Percentiles rank a stretch among this genome's conserved stretches.
Evolutionary conservation across 2,113 vertebrate species (phyloP).

Genomic region (Machaerirhynchus nigripectus): DNA sequence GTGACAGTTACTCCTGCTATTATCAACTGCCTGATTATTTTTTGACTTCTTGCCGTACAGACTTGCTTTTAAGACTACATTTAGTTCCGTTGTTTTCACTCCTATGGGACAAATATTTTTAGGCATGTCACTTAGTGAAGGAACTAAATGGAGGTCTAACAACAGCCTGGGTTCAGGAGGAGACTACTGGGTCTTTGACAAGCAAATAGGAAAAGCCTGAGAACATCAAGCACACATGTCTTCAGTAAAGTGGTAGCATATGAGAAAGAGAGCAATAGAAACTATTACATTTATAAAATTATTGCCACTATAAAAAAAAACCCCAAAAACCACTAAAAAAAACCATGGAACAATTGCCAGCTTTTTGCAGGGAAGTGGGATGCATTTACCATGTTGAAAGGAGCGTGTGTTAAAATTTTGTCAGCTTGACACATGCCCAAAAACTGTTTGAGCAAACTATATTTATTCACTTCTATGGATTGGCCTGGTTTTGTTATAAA

Average conservation of each 20-base stretch:
- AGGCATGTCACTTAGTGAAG: neutral
- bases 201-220: neutral
- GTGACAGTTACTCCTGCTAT: neutral
- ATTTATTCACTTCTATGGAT: neutral
- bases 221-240: neutral
- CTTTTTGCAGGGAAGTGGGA: neutral
- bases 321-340: neutral
- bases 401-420: neutral
- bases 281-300: neutral
- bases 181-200: neutral
- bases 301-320: neutral
- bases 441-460: neutral
- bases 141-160: neutral
- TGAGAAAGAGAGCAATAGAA: neutral
- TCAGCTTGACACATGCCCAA: neutral
- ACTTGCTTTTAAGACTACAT: neutral
- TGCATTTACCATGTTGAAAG: neutral
- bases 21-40: neutral
- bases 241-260: neutral
- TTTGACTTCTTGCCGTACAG: neutral
- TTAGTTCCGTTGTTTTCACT: neutral
- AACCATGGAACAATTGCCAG: too few species aligned
- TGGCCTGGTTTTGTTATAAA: neutral
- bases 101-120: neutral
- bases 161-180: neutral